phyloP scores from a whole-genome alignment of 1,140 invertebrate genomes.

The Dermatophagoides farinae region DNA sequence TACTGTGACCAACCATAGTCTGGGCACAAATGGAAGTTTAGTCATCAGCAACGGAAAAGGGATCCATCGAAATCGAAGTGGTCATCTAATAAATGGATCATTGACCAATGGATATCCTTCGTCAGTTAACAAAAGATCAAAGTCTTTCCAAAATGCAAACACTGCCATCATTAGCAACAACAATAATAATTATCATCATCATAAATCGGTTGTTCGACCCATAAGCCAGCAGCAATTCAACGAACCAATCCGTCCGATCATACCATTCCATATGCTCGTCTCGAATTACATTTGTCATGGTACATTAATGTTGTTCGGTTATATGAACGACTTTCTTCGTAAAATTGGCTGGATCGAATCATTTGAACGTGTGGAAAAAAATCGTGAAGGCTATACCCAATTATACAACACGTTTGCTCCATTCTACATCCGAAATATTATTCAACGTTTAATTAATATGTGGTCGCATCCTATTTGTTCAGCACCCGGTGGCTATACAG shows the following conservation, averaged over 20 bases:
- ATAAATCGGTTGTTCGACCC: background rate
- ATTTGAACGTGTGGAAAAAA: background rate
- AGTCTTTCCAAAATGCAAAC: background rate
- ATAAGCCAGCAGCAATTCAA: background rate
- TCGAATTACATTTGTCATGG: slow-evolving; percentile 15
- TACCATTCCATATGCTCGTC: slow-evolving; percentile 14
- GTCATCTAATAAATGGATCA: background rate
- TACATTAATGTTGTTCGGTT: slow-evolving; percentile 17
- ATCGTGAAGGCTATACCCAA: background rate
- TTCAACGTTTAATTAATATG: slow-evolving; percentile 69
- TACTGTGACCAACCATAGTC: no score
- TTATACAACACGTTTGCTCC: slow-evolving; percentile 78
- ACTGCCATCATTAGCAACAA: background rate
- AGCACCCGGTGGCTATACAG: slow-evolving; percentile 63
- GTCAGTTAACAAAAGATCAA: no score
- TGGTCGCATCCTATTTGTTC: slow-evolving; percentile 84
- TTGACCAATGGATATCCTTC: no score
- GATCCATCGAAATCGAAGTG: background rate
- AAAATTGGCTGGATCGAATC: slow-evolving; percentile 13
- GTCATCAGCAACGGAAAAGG: background rate
- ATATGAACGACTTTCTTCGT: slow-evolving; percentile 16
- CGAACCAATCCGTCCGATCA: background rate
- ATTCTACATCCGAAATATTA: slow-evolving; percentile 84
- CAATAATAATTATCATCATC: background rate
- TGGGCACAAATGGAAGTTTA: background rate